Evolutionary conservation across 2,113 vertebrate species (phyloP).

Genomic region (Oxyura jamaicensis): DNA sequence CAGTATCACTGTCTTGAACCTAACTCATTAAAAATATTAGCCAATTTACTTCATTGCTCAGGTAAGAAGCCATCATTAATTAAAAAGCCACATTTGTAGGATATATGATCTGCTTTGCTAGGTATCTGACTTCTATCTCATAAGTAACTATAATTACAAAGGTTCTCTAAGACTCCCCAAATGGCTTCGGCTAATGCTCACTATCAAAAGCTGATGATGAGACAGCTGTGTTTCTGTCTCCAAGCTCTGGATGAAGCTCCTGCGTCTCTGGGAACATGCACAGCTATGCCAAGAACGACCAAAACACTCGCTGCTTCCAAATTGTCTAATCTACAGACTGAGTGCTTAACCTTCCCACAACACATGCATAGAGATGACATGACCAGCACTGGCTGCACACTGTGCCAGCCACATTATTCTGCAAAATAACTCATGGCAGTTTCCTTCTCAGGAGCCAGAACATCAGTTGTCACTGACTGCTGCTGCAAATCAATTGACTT

Average conservation of each 20-base stretch:
- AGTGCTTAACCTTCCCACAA: neutral
- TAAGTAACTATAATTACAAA: neutral
- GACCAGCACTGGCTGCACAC: neutral
- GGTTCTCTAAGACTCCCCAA: neutral
- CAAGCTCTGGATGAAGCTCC: neutral
- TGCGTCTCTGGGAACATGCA: constrained; percentile 24
- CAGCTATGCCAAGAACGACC: constrained; percentile 29
- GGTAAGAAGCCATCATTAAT: neutral
- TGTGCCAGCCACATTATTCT: neutral
- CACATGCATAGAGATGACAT: neutral
- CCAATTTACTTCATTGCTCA: neutral
- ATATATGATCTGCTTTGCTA: neutral
- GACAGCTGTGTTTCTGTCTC: neutral
- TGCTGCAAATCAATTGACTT: constrained; percentile 16
- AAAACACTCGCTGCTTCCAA: constrained; percentile 64
- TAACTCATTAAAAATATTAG: neutral
- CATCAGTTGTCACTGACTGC: neutral
- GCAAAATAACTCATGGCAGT: neutral
- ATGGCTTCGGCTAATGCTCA: neutral
- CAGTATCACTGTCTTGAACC: neutral
- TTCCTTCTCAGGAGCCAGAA: constrained; percentile 2
- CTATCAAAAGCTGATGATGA: neutral
- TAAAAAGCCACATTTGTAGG: neutral
- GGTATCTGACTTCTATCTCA: neutral
- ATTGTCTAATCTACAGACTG: constrained; percentile 36